Evolutionary conservation across 1,140 invertebrate genomes (phyloP).

Genomic region (Meloidogyne hapla): DNA sequence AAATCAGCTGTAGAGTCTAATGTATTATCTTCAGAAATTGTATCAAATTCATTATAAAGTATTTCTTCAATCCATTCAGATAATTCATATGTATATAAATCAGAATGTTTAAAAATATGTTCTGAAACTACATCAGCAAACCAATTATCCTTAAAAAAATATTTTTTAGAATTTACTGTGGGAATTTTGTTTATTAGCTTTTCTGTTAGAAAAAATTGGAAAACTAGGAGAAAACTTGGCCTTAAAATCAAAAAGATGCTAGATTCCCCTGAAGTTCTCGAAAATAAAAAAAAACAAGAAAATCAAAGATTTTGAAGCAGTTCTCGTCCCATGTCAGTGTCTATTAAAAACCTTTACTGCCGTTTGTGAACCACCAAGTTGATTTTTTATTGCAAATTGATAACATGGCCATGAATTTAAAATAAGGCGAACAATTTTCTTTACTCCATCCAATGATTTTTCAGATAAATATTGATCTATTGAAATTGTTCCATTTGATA

Average conservation of each 20-base stretch:
- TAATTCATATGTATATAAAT: constrained; percentile 2
- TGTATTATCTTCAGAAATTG: constrained; percentile 22
- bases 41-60: constrained; percentile 18
- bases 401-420: constrained; percentile 20
- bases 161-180: no score
- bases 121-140: constrained; percentile 12
- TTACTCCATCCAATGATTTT: background rate
- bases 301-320: no score
- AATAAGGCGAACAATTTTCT: constrained; percentile 11
- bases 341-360: constrained; percentile 3
- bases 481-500: background rate
- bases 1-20: constrained; percentile 28
- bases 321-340: no score
- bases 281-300: no score
- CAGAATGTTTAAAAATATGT: constrained; percentile 12
- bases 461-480: background rate
- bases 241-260: no score
- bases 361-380: constrained; percentile 15
- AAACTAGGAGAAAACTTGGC: no score
- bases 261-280: no score
- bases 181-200: no score
- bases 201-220: no score
- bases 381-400: constrained; percentile 28
- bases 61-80: constrained; percentile 29
- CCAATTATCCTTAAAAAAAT: constrained; percentile 9